These are phyloP conservation scores for Auanema freiburgensis DNA, from an alignment of 2,888 invertebrate genomes.

Conservation along the genomic window DNA sequence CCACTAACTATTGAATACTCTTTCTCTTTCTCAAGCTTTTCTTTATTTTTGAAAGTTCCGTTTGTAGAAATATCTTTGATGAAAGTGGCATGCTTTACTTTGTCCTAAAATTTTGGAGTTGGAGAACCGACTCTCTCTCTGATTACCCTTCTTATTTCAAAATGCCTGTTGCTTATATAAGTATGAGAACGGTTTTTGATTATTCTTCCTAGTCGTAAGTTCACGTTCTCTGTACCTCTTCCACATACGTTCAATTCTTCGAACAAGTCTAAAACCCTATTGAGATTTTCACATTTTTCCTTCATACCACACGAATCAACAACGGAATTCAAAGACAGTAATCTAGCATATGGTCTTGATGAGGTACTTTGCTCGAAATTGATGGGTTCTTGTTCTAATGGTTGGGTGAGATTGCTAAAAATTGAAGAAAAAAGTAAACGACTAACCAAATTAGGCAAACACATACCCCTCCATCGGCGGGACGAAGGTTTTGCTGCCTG, in stretches of 20 bases:
- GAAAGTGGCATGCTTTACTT: not conserved
- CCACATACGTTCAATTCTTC: constrained; percentile 7
- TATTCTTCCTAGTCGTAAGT: not conserved
- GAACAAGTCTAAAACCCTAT: not conserved
- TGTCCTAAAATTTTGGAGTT: too few species aligned
- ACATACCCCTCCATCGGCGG: too few species aligned
- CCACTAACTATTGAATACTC: constrained; percentile 20
- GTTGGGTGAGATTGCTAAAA: not conserved
- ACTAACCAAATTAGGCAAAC: too few species aligned
- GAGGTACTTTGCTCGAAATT: not conserved
- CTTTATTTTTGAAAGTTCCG: constrained; percentile 40
- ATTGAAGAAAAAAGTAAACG: not conserved
- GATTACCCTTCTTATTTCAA: constrained; percentile 5
- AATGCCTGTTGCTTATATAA: constrained; percentile 11
- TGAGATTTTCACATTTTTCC: not conserved
- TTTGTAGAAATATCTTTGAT: constrained; percentile 40
- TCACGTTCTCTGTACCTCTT: not conserved
- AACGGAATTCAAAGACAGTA: constrained; percentile 5
- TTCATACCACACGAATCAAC: not conserved
- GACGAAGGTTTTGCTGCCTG: too few species aligned
- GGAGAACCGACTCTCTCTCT: not conserved
- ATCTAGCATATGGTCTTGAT: constrained; percentile 3
- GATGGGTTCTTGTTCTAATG: too few species aligned
- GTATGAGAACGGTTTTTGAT: not conserved
- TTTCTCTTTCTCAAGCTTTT: constrained; percentile 27